A percentile compares a stretch with the other conserved stretches of the same genome.
phyloP scores from a whole-genome alignment of 2,888 invertebrate genomes.

The Pachydiplax longipennis region DNA sequence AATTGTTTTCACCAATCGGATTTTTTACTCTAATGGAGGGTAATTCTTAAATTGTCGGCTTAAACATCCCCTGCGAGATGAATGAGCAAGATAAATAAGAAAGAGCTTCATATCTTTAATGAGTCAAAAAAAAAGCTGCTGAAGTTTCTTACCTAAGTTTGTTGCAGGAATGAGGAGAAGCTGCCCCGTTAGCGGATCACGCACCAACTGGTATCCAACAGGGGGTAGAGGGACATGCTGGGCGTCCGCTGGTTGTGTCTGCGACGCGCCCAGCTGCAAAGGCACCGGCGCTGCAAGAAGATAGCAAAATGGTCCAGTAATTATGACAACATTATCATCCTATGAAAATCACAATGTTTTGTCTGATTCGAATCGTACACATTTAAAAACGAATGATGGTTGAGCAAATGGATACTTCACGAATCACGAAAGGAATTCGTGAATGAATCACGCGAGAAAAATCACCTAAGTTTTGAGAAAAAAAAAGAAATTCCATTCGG shows the following conservation, averaged over 20 bases:
- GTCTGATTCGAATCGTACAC: not conserved
- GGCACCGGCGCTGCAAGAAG: conserved; percentile 64
- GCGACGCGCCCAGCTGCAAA: conserved; percentile 56
- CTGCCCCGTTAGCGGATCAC: conserved; percentile 86
- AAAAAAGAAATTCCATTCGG: not conserved
- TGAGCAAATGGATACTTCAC: not conserved
- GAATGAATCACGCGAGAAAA: not conserved
- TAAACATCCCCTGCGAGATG: no score
- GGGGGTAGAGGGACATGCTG: conserved; percentile 61
- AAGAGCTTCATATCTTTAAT: no score
- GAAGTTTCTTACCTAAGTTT: conserved; percentile 63
- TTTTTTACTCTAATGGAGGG: no score
- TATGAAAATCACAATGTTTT: not conserved
- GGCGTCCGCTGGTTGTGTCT: conserved; percentile 45
- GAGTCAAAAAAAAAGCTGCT: no score
- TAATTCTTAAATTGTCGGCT: no score
- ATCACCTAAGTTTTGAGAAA: not conserved
- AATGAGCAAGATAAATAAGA: no score
- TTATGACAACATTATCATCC: not conserved
- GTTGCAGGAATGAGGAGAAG: conserved; percentile 80
- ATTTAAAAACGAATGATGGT: not conserved
- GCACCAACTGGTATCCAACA: conserved; percentile 84
- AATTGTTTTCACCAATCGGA: no score
- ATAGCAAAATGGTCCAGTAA: not conserved
- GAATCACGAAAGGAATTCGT: not conserved